phyloP scores from a whole-genome alignment of 1,140 invertebrate genomes.

The Panagrolaimus sp. region DNA sequence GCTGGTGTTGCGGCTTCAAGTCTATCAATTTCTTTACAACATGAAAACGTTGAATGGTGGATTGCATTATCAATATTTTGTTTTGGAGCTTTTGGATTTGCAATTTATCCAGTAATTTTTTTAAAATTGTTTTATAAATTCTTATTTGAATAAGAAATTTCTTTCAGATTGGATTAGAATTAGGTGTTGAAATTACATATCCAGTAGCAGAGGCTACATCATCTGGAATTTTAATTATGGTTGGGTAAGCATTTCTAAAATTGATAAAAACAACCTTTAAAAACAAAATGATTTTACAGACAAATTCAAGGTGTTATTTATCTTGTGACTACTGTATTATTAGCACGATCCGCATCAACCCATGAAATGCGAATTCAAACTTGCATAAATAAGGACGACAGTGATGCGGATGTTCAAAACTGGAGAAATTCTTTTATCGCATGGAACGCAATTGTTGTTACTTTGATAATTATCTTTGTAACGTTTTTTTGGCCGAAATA shows the following conservation, averaged over 20 bases:
- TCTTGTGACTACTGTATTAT: slow-evolving; percentile 21
- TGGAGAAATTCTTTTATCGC: slow-evolving; percentile 34
- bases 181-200: slow-evolving; percentile 49
- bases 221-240: slow-evolving; percentile 39
- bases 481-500: slow-evolving; percentile 27
- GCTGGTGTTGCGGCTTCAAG: slow-evolving; percentile 9
- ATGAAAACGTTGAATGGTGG: slow-evolving; percentile 16
- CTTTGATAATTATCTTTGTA: slow-evolving; percentile 19
- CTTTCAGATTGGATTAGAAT: slow-evolving; percentile 38
- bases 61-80: slow-evolving; percentile 23
- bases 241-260: slow-evolving; percentile 21
- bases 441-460: slow-evolving; percentile 25
- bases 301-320: slow-evolving; percentile 36
- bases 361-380: slow-evolving; percentile 27
- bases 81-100: slow-evolving; percentile 42
- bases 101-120: slow-evolving; percentile 41
- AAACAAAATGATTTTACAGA: not conserved
- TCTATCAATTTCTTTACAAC: slow-evolving; percentile 14
- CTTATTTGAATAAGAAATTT: no score
- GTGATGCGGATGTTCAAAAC: slow-evolving; percentile 23
- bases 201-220: slow-evolving; percentile 54
- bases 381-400: slow-evolving; percentile 23
- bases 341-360: slow-evolving; percentile 19
- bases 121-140: no score
- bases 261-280: not conserved